Evolutionary conservation across 1,140 invertebrate genomes (phyloP), one percentile per base, ranked within the genome.

Genomic region (Sitophilus oryzae): DNA sequence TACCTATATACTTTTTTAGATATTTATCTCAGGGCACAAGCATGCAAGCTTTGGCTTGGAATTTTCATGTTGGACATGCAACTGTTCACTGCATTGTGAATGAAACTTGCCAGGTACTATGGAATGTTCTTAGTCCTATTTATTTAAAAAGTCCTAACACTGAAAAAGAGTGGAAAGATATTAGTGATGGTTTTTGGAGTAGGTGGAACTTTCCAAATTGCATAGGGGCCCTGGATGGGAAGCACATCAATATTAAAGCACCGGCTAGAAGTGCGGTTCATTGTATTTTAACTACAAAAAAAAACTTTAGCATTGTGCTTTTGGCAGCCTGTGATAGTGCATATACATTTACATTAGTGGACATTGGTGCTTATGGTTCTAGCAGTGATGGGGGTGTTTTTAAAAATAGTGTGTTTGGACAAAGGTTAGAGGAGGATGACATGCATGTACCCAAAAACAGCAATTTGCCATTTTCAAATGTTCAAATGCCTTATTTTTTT

Each of bases 321-420:
- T n/a, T n/a, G n/a, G n/a, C n/a, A n/a, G n/a, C n/a, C n/a, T n/a
- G n/a, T n/a, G n/a, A n/a, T n/a, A n/a, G n/a, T n/a, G n/a, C n/a
- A n/a, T n/a, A n/a, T 50, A 66, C 53, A 40, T 74, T 75, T 53
- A 60, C 64, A 35, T 59, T 62, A 40, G 55, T 75, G 18, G 73
- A 74, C 64, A 64, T 77, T 38, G 74, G 74, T n/a, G 66, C 68
- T 14, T 69, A 66, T 58, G 75, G 73, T 16, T 66, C 62, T 42
- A 57, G 68, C 45, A 66, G 70, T 59, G 73, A 76, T 61, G 66
- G 57, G 44, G 55, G 41, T 2, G 36, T 55, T 14, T 59, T 59
- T 37, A 48, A 25, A 48, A 45, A 49, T 41, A n/a, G n/a, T n/a
- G n/a, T n/a, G n/a, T n/a, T n/a, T n/a, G n/a, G n/a, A n/a, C n/a